These are phyloP conservation scores for Nematolebias whitei DNA, from an alignment of 2,113 vertebrate species.

Conservation along the genomic window DNA sequence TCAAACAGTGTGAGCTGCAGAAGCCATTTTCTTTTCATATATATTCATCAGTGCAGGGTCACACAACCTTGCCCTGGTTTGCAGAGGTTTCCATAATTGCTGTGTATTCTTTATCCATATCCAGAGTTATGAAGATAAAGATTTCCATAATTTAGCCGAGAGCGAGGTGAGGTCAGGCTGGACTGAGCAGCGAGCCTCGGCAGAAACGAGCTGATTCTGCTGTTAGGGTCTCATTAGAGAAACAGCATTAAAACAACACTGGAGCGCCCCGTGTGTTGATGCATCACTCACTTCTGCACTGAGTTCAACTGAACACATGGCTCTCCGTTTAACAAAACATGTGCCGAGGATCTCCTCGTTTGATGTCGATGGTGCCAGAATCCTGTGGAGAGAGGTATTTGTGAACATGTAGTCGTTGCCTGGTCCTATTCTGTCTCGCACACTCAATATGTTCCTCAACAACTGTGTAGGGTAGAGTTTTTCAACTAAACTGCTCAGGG, in stretches of 20 bases:
- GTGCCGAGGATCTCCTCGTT: constrained; percentile 52
- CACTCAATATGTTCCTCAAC: not conserved
- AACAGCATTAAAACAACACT: constrained; percentile 24
- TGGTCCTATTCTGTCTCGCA: not conserved
- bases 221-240: constrained; percentile 59
- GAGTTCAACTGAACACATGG: constrained; percentile 23
- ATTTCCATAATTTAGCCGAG: constrained; percentile 40
- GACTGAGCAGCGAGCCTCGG: constrained; percentile 21
- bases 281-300: constrained; percentile 31
- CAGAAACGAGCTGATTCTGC: constrained; percentile 36
- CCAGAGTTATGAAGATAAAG: constrained; percentile 36
- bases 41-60: constrained; percentile 68
- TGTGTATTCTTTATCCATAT: constrained; percentile 46
- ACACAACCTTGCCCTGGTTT: constrained; percentile 41
- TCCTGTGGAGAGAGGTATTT: constrained; percentile 21
- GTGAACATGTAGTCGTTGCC: constrained; percentile 15
- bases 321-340: constrained; percentile 50
- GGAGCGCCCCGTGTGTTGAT: constrained; percentile 10
- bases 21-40: constrained; percentile 46
- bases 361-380: constrained; percentile 22
- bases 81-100: constrained; percentile 59
- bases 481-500: too few relatives aligned
- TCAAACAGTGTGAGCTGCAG: constrained; percentile 26
- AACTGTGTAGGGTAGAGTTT: not conserved
- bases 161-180: constrained; percentile 46